phyloP scores from a whole-genome alignment of 2,113 vertebrate genomes.

The Stercorarius parasiticus region DNA sequence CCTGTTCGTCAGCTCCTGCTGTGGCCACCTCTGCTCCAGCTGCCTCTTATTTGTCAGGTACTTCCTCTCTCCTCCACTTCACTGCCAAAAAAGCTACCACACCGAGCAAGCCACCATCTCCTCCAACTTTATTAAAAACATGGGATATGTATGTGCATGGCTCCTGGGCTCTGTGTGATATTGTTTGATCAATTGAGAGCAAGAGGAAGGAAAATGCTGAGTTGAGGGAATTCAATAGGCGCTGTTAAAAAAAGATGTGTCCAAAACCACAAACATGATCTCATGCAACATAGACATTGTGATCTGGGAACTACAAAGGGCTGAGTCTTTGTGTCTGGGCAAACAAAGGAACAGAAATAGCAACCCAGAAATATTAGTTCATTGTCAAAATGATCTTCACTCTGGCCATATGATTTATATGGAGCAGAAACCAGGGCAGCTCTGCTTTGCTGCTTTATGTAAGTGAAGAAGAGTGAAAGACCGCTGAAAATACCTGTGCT shows the following conservation, averaged over 20 bases:
- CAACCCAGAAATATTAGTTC: conserved; percentile 21
- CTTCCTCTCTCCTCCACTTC: background rate
- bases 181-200: background rate
- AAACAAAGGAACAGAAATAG: conserved; percentile 57
- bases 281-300: conserved; percentile 1
- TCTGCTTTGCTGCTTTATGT: background rate
- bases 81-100: background rate
- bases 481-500: background rate
- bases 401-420: background rate
- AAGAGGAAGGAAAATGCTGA: conserved; percentile 34
- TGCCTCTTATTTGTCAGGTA: background rate
- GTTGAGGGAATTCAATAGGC: background rate
- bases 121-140: background rate
- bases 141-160: background rate
- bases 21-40: background rate
- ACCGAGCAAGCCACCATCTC: background rate
- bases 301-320: conserved; percentile 15
- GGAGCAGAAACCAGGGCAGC: conserved; percentile 34
- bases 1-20: background rate
- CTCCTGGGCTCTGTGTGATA: background rate
- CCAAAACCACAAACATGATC: conserved; percentile 25
- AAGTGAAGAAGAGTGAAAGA: background rate
- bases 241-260: background rate
- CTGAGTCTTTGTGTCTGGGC: conserved; percentile 23
- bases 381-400: background rate